These are phyloP conservation scores for Magallana angulata DNA, from an alignment of 1,140 invertebrate species.

Conservation along the genomic window DNA sequence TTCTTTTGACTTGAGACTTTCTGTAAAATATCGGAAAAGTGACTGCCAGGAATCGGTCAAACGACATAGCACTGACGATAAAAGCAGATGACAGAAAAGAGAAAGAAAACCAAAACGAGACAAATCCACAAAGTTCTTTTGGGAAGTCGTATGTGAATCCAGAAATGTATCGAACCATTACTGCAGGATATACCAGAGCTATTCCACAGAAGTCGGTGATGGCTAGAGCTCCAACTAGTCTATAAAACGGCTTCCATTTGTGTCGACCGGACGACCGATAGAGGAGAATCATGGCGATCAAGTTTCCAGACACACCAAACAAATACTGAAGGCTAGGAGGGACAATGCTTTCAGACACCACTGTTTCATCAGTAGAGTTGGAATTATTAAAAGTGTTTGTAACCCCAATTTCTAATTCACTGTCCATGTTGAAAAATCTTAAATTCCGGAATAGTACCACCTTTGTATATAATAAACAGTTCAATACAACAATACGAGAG, in stretches of 20 bases:
- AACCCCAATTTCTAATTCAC: too few species aligned
- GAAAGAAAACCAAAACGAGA: conserved; percentile 77
- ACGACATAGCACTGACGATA: conserved; percentile 78
- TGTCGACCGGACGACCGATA: conserved; percentile 60
- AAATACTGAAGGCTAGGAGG: conserved; percentile 52
- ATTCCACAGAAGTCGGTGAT: conserved; percentile 71
- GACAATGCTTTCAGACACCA: background rate
- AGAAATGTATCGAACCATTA: conserved; percentile 67
- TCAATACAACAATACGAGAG: too few species aligned
- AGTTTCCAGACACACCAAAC: conserved; percentile 66
- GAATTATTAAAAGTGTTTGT: too few species aligned
- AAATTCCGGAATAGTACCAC: too few species aligned
- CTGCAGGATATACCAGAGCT: conserved; percentile 67
- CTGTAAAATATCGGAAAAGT: conserved; percentile 77
- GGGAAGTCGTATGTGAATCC: conserved; percentile 66
- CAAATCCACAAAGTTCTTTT: conserved; percentile 71
- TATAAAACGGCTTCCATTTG: conserved; percentile 66
- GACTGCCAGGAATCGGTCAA: conserved; percentile 78
- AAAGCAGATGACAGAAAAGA: conserved; percentile 77
- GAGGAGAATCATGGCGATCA: conserved; percentile 64
- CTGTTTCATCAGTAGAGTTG: background rate
- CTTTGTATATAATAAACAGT: too few species aligned
- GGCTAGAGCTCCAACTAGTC: conserved; percentile 68
- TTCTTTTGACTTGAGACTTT: conserved; percentile 63
- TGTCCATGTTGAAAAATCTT: too few species aligned